Evolutionary conservation across 92 coral and sea anemone genomes (phyloP).

Genomic region (Heliopora coerulea): DNA sequence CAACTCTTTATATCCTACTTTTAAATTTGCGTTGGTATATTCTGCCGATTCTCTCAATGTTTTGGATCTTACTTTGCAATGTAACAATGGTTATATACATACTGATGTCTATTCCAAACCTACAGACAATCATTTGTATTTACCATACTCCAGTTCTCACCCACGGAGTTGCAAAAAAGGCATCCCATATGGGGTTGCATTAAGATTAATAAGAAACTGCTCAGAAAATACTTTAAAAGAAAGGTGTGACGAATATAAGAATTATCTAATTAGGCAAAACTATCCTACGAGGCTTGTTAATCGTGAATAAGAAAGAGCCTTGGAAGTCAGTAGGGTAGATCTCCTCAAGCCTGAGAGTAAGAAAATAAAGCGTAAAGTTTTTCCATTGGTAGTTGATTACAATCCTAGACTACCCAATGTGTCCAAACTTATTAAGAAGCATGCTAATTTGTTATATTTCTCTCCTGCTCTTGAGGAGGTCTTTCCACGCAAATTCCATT

Average conservation of each 20-base stretch:
- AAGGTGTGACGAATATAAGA: constrained; percentile 29
- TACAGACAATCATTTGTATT: constrained; percentile 27
- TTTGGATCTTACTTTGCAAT: constrained; percentile 18
- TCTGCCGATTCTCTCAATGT: not conserved
- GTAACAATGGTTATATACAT: not conserved
- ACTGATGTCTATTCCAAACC: constrained; percentile 29
- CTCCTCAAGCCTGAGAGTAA: not conserved
- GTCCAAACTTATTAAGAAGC: constrained; percentile 24
- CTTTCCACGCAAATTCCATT: too few species aligned
- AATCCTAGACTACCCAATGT: too few species aligned
- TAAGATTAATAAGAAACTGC: constrained; percentile 20
- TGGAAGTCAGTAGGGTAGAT: not conserved
- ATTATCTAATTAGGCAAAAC: too few species aligned
- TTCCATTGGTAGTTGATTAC: too few species aligned
- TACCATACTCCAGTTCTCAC: constrained; percentile 19
- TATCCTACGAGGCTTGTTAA: too few species aligned
- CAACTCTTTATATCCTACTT: constrained; percentile 30
- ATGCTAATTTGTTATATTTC: constrained; percentile 3
- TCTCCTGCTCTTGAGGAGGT: too few species aligned
- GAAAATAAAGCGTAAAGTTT: too few species aligned
- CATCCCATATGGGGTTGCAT: constrained; percentile 34
- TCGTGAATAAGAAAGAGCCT: too few species aligned
- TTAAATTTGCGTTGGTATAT: constrained; percentile 29
- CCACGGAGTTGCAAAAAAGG: constrained; percentile 14
- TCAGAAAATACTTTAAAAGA: constrained; percentile 4